Conservation (phyloP, 2,113 vertebrate genomes). For the Acrocephalus arundinaceus region DNA sequence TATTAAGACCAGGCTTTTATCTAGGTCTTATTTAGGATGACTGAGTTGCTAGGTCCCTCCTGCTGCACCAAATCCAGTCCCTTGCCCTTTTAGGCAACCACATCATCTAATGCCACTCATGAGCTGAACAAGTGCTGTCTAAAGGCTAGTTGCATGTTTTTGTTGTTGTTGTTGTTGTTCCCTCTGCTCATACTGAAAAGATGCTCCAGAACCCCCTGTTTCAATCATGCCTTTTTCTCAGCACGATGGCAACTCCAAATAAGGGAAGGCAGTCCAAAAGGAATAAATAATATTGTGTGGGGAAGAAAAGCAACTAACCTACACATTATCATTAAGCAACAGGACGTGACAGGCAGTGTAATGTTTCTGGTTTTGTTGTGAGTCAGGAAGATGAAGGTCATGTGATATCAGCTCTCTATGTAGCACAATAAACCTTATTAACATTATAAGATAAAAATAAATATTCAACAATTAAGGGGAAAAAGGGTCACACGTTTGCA, state of each 20-base stretch:
- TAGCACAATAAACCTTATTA: constrained; percentile 66
- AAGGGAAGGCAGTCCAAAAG: constrained; percentile 25
- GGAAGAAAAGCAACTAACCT: constrained; percentile 63
- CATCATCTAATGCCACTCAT: not conserved
- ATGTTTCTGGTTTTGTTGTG: constrained; percentile 60
- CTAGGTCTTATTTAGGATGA: not conserved
- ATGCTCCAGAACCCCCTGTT: constrained; percentile 30
- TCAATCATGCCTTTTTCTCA: constrained; percentile 15
- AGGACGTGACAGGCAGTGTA: constrained; percentile 63
- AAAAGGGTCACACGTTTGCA: constrained; percentile 62
- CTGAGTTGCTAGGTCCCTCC: not conserved
- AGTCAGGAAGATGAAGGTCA: constrained; percentile 61
- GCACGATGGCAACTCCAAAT: not conserved
- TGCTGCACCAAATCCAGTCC: not conserved
- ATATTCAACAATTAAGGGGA: constrained; percentile 61
- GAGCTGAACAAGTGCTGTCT: not conserved
- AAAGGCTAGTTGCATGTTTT: not conserved
- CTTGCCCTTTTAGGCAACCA: not conserved
- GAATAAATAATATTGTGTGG: constrained; percentile 59
- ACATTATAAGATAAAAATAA: constrained; percentile 70
- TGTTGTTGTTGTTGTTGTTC: not conserved
- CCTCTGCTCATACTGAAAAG: not conserved
- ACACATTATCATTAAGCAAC: constrained; percentile 67
- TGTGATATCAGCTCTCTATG: constrained; percentile 47
- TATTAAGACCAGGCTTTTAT: constrained; percentile 8